Percentiles rank a stretch among this genome's conserved stretches.
These are phyloP conservation scores for Potamarius usumacintae DNA, from an alignment of 2,113 vertebrate genomes.

Conservation along the genomic window DNA sequence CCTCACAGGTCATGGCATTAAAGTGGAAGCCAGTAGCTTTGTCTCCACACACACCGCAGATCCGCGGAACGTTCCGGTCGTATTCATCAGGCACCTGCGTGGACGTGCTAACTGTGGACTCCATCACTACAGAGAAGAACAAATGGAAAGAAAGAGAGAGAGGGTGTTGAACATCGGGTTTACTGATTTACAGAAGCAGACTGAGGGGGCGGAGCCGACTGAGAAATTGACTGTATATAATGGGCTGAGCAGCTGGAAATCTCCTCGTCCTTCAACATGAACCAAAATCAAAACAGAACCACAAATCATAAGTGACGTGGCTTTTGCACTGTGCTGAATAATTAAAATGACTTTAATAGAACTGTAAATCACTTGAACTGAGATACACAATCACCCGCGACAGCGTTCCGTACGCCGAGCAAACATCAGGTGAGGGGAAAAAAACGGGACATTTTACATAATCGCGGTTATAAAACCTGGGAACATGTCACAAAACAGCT, in stretches of 20 bases:
- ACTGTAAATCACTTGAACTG: slow-evolving; percentile 56
- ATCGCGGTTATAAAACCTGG: slow-evolving; percentile 4
- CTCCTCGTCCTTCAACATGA: slow-evolving; percentile 28
- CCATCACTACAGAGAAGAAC: slow-evolving; percentile 72
- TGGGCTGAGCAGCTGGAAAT: slow-evolving; percentile 31
- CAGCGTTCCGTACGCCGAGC: neutral
- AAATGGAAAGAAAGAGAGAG: slow-evolving; percentile 22
- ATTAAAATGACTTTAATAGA: slow-evolving; percentile 65
- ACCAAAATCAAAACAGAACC: slow-evolving; percentile 58
- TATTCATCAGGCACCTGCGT: slow-evolving; percentile 76
- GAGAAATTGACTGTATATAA: slow-evolving; percentile 47
- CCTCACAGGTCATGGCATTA: slow-evolving; percentile 98
- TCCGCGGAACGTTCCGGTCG: slow-evolving; percentile 83
- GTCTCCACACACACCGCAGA: slow-evolving; percentile 96
- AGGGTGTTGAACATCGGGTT: slow-evolving; percentile 16
- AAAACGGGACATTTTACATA: slow-evolving; percentile 17
- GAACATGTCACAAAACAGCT: slow-evolving; percentile 9
- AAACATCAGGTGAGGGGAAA: neutral
- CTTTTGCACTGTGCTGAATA: slow-evolving; percentile 61
- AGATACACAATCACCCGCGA: slow-evolving; percentile 1
- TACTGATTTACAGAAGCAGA: slow-evolving; percentile 37
- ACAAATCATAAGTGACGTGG: slow-evolving; percentile 65
- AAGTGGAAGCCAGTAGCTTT: slow-evolving; percentile 95
- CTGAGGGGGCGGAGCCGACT: slow-evolving; percentile 33
- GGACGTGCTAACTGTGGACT: slow-evolving; percentile 81